Base-by-base conservation (phyloP, 2,113 vertebrate species). In the Cynopterus brachyotis region DNA sequence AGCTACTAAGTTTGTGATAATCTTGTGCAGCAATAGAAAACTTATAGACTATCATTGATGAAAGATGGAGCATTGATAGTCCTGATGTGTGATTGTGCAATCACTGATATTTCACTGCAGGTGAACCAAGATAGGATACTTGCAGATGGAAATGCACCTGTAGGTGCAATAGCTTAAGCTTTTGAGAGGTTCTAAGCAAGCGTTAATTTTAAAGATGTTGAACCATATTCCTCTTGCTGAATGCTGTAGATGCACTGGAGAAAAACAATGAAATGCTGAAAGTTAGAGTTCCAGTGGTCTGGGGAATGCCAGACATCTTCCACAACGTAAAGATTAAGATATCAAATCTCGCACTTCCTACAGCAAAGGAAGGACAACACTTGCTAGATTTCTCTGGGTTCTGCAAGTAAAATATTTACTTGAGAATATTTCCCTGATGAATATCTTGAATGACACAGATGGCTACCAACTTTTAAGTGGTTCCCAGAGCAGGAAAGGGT, bases 331-430 rank as follows among this genome's bases (percentile, higher is more conserved):
- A 62, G 22, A 30, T 30, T 55, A 89, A 88, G 53, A 62, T 80
- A 47, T 80, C 47, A 40, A 45, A 59, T 64, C 28, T 67, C 10
- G 8, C 4, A 37, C 78, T 73, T 93, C 32, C 53, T 90, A 47
- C 24, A 40, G 59, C 47, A 92, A 81, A 80, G 76, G 59, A 75
- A 30, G 35, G 12, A 62, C 32, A 95, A 47, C 12, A 88, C 30
- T 30, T 69, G 35, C 42, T 75, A 67, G 37, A 20, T 40, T 88
- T 79, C 30, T 76, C 70, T 92, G 59, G 16, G 42, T 80, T 93
- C 53, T 91, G n/a, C 67, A 92, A 75, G 37, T 64, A 60, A 83
- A 66, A 40, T 67, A 67, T 84, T 64, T 97, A 83, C 64, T 83
- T 83, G 24, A 72, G 24, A 93, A 53, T 93, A 66, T 60, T 93